phyloP scores from a whole-genome alignment of 2,888 invertebrate species.

The Brachyptera putata region DNA sequence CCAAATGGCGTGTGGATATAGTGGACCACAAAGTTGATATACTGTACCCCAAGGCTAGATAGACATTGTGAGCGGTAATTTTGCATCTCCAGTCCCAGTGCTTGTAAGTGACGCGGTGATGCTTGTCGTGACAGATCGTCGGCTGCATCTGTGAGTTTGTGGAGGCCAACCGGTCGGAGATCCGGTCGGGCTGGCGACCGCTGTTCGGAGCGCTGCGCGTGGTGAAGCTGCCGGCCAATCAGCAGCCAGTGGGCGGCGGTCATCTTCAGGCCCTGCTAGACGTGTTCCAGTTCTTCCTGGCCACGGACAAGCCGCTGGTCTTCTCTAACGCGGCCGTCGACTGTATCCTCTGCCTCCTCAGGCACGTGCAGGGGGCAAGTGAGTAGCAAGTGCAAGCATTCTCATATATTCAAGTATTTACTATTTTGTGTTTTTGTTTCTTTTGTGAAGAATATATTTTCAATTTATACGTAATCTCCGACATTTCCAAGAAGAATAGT shows the following conservation, averaged over 20 bases:
- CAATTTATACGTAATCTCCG: too few relatives aligned
- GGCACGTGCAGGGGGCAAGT: slow-evolving; percentile 62
- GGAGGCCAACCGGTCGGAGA: slow-evolving; percentile 88
- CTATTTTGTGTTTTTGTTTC: too few relatives aligned
- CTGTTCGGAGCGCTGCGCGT: slow-evolving; percentile 90
- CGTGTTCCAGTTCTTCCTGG: slow-evolving; percentile 90
- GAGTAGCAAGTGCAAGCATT: slow-evolving; percentile 30
- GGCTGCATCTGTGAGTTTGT: slow-evolving; percentile 95
- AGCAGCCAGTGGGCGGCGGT: slow-evolving; percentile 47
- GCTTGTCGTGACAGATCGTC: slow-evolving; percentile 75
- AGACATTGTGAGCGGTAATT: too few relatives aligned
- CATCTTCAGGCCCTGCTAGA: slow-evolving; percentile 74
- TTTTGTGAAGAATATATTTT: too few relatives aligned
- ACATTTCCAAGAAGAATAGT: too few relatives aligned
- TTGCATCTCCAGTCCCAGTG: too few relatives aligned
- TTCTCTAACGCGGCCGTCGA: slow-evolving; percentile 93
- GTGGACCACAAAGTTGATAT: too few relatives aligned
- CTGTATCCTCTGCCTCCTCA: slow-evolving; percentile 84
- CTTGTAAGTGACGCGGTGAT: too few relatives aligned
- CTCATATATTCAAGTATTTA: too few relatives aligned
- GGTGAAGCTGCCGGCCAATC: slow-evolving; percentile 49
- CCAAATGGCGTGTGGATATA: too few relatives aligned
- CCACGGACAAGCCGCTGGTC: slow-evolving; percentile 87
- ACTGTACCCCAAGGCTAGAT: too few relatives aligned
- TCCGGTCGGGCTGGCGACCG: slow-evolving; percentile 93